A percentile compares a stretch with the other conserved stretches of the same genome.
phyloP scores from a whole-genome alignment of 2,797 vertebrate genomes.

The Melanotaenia nigrans region DNA sequence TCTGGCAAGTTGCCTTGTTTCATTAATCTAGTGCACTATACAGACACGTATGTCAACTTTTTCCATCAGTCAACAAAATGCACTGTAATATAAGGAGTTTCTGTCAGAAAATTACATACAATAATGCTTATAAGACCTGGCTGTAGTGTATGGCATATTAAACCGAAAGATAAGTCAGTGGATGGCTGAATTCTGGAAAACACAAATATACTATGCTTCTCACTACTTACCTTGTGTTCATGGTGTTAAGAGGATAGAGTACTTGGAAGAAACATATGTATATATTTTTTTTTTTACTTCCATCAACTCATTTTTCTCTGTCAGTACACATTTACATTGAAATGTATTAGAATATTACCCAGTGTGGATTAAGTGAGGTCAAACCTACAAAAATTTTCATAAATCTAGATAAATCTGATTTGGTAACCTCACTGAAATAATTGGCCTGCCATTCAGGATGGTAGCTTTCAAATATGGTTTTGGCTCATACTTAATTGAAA shows the following conservation, averaged over 20 bases:
- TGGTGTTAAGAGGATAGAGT: slow-evolving; percentile 19
- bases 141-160: slow-evolving; percentile 63
- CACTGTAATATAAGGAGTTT: slow-evolving; percentile 54
- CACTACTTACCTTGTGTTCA: slow-evolving; percentile 42
- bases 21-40: slow-evolving; percentile 47
- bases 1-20: slow-evolving; percentile 30
- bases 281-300: slow-evolving; percentile 30
- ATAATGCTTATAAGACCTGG: slow-evolving; percentile 41
- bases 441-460: slow-evolving; percentile 38
- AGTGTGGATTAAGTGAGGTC: slow-evolving; percentile 39
- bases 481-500: slow-evolving; percentile 59
- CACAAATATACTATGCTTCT: slow-evolving; percentile 38
- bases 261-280: slow-evolving; percentile 21
- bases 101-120: slow-evolving; percentile 65
- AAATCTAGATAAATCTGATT: slow-evolving; percentile 35
- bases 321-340: slow-evolving; percentile 54
- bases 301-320: slow-evolving; percentile 21
- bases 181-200: slow-evolving; percentile 40
- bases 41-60: slow-evolving; percentile 43
- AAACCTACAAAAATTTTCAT: slow-evolving; percentile 35
- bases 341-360: slow-evolving; percentile 49
- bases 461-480: slow-evolving; percentile 48
- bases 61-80: slow-evolving; percentile 57
- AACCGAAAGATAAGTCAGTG: slow-evolving; percentile 33
- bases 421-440: slow-evolving; percentile 53